Percentiles rank a stretch among this genome's conserved stretches.
Evolutionary conservation across 2,888 invertebrate species (phyloP).

Genomic region (Andrena flavipes): DNA sequence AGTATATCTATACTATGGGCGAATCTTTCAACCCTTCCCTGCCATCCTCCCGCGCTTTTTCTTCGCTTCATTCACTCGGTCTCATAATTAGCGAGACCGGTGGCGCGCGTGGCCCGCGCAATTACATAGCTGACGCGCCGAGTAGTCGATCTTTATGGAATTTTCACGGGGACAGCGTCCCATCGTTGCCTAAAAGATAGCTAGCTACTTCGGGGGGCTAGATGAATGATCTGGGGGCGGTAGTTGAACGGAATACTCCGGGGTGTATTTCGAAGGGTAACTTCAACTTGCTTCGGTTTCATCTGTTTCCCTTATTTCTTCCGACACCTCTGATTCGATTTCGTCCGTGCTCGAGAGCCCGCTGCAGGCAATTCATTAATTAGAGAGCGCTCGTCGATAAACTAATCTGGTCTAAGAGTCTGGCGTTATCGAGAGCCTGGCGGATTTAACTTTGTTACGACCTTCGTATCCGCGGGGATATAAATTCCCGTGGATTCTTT

Average conservation of each 20-base stretch:
- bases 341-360: conserved; percentile 27
- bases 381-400: conserved; percentile 63
- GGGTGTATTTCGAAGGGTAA: conserved; percentile 51
- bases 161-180: neutral
- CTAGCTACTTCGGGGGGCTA: neutral
- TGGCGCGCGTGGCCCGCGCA: conserved; percentile 65
- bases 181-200: conserved; percentile 28
- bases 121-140: conserved; percentile 67
- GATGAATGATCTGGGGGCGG: conserved; percentile 52
- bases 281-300: conserved; percentile 44
- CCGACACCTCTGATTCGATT: conserved; percentile 43
- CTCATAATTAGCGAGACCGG: conserved; percentile 73
- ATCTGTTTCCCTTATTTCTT: conserved; percentile 50
- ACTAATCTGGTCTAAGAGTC: conserved; percentile 61
- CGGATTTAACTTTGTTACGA: conserved; percentile 43
- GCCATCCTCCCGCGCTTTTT: conserved; percentile 36
- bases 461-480: neutral
- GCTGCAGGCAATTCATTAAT: conserved; percentile 67
- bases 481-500: neutral
- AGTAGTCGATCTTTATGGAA: conserved; percentile 7
- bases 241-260: conserved; percentile 37
- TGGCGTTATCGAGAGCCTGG: conserved; percentile 36
- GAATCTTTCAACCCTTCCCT: conserved; percentile 59
- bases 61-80: conserved; percentile 53
- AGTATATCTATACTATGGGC: conserved; percentile 31